Conservation (phyloP, 1,140 invertebrate species). For the Ptiloglossa arizonensis region DNA sequence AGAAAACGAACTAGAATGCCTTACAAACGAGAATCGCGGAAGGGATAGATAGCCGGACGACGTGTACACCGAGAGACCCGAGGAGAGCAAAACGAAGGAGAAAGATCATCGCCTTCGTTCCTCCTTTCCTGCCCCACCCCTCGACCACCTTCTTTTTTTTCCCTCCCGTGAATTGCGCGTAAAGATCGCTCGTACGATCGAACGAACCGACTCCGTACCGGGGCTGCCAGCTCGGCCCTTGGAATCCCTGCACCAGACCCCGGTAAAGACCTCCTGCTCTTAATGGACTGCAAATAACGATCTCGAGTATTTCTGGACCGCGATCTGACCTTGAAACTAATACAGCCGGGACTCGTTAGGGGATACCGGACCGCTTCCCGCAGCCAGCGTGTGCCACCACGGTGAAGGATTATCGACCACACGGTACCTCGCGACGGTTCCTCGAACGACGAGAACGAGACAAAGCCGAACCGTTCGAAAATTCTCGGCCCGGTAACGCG, state of each 20-base stretch:
- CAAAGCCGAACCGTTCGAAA: no score
- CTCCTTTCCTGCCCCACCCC: not conserved
- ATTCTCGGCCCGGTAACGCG: no score
- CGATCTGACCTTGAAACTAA: slow-evolving; percentile 63
- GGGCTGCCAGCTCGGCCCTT: slow-evolving; percentile 33
- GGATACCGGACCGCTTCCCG: not conserved
- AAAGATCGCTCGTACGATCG: slow-evolving; percentile 65
- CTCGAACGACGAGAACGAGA: no score
- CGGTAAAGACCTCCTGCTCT: slow-evolving; percentile 78
- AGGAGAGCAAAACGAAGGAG: slow-evolving; percentile 48
- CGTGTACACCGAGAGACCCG: slow-evolving; percentile 25
- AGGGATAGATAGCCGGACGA: slow-evolving; percentile 57
- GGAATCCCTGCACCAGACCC: slow-evolving; percentile 73
- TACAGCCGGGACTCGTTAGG: slow-evolving; percentile 48
- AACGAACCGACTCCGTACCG: slow-evolving; percentile 49
- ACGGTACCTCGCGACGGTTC: no score
- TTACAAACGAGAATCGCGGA: slow-evolving; percentile 62
- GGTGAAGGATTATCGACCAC: not conserved
- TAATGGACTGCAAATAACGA: slow-evolving; percentile 80
- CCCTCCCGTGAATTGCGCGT: slow-evolving; percentile 60
- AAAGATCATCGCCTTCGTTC: slow-evolving; percentile 47
- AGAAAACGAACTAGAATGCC: slow-evolving; percentile 75
- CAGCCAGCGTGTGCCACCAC: no score
- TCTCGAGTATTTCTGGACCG: slow-evolving; percentile 69
- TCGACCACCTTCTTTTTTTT: not conserved